A percentile compares a stretch with the other conserved stretches of the same genome.
Conservation (phyloP, 2,888 invertebrate genomes). For the Cosmopolites sordidus region DNA sequence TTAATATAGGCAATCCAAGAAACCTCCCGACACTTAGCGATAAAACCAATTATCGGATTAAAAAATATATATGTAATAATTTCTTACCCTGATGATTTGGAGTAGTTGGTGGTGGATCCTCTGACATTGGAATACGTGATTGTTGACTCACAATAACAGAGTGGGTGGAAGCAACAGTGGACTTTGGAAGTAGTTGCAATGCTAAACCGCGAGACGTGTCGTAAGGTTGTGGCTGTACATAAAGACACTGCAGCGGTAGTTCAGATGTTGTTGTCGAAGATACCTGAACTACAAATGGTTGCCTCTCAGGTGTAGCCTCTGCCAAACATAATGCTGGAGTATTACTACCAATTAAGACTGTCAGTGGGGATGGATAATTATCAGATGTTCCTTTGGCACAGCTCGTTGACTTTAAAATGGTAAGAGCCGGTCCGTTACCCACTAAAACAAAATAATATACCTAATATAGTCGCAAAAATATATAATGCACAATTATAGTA, state of each 20-base stretch:
- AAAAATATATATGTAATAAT: no score
- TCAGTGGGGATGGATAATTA: conserved; percentile 44
- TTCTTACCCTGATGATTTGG: conserved; percentile 14
- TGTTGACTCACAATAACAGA: conserved; percentile 57
- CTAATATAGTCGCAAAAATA: no score
- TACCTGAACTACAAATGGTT: conserved; percentile 45
- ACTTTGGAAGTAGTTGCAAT: conserved; percentile 42
- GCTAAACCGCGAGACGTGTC: conserved; percentile 43
- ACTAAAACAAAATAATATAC: conserved; percentile 7
- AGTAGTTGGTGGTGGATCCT: conserved; percentile 4
- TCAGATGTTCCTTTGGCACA: conserved; percentile 39
- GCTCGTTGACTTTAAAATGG: conserved; percentile 44
- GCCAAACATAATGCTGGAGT: conserved; percentile 42
- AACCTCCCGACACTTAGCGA: no score
- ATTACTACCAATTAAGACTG: conserved; percentile 44
- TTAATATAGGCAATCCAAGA: no score
- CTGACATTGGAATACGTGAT: conserved; percentile 2
- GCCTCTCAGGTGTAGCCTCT: conserved; percentile 37
- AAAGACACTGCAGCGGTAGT: conserved; percentile 48
- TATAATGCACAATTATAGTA: no score
- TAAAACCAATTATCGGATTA: no score
- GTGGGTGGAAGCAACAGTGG: conserved; percentile 47
- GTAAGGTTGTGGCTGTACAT: conserved; percentile 42
- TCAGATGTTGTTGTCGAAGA: conserved; percentile 46
- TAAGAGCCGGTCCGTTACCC: conserved; percentile 32